Base-by-base conservation (phyloP, 2,797 vertebrate species). In the Meda fulgida region DNA sequence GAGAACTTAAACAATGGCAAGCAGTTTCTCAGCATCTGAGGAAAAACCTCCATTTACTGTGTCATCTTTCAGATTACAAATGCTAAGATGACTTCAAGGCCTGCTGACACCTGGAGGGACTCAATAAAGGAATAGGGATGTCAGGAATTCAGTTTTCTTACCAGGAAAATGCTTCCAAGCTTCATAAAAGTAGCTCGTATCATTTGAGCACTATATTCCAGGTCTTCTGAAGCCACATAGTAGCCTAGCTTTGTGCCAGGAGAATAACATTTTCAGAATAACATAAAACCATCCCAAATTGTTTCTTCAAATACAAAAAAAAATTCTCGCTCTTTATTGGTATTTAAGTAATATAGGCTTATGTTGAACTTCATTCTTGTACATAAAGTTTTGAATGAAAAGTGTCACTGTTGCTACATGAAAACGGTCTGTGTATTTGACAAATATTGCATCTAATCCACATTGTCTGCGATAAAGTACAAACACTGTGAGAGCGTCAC, bases 21-120 rank as follows among this genome's bases (percentile, higher is more conserved):
- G 66, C 29, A 16, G 71, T 81, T 86, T 86, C 53, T 70, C 72
- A 3, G 77, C 66, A 78, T 84, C 71, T 69, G 58, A 80, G 31
- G 60, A 79, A 43, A 53, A 77, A 36, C 26, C 67, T 66, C 63
- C 31, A 14, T 73, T 69, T 29, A 58, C 53, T 14, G 1, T 63
- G 51, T 51, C 77, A 69, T 82, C 48, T 51, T 65, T 77, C 26
- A 19, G 71, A 86, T 81, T 14, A 73, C 34, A 80, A 38, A 77
- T 55, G 36, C 10, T 63, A 43, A 81, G 80, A 72, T 2, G 29
- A 72, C n/a, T 29, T 29, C 7, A 7, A 43, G 48, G 67, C 26
- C 11, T 2, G n/a, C 43, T 19, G 36, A 81, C 36, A 55, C 66
- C 31, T 55, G 34, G 21, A 77, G 34, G 23, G 51, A 77, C 4